Base-by-base conservation (phyloP, 2,113 vertebrate genomes). In the Phyllostomus discolor region DNA sequence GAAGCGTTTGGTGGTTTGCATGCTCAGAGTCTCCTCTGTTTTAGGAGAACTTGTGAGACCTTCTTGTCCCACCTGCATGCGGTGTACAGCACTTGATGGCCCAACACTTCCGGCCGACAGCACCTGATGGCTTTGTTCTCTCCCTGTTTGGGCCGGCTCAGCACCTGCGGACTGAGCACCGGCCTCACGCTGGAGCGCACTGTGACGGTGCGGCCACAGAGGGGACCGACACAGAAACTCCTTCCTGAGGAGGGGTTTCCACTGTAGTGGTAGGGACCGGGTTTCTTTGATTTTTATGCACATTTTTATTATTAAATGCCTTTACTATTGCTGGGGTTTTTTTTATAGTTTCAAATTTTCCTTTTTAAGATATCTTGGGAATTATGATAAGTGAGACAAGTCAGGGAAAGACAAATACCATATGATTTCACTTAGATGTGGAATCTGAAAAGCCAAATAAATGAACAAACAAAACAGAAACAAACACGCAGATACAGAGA, bases 161-260 rank as follows among this genome's bases (percentile, higher is more conserved):
- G 67, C 41, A 7, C 54, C 5, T 2, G 28, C 28, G 75, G 4
- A 26, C 10, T 1, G 28, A 79, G 69, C 35, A 2, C 17, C 57
- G 4, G 7, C 35, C 12, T 0, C 0, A 4, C 11, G 2, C 59
- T 7, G 3, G 31, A 19, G 43, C 0, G 3, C 46, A 2, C 3
- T 0, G 2, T 24, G 43, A 26, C 2, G 16, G 4, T 11, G 28
- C 3, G 2, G 62, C 80, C 4, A 0, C 0, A 0, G 41, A 33
- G 16, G 31, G 28, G 12, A 50, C 11, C 0, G 0, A 19, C 66
- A 28, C 31, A 17, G 38, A 50, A 75, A 46, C 3, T 10, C 26
- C 70, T 70, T 62, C 12, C 35, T 70, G 17, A 1, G 12, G 76
- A 22, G 38, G 22, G 14, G 7, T 48, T 80, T 38, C 48, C 7